Conservation (phyloP, 2,113 vertebrate genomes). For the Haemorhous mexicanus region DNA sequence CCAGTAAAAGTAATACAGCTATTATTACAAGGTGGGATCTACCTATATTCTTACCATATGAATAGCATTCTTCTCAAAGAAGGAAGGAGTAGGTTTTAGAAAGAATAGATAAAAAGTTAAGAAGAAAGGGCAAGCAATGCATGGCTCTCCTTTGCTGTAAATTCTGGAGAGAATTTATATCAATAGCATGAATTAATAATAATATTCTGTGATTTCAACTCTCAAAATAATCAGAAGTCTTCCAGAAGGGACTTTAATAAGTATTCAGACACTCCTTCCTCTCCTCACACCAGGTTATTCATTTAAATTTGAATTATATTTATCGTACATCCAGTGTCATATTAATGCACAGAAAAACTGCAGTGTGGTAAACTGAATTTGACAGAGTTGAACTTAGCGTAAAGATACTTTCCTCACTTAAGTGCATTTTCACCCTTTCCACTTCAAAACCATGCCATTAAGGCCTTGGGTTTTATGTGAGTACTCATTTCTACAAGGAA, state of each 20-base stretch:
- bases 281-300: not conserved
- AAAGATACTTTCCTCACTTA: not conserved
- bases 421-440: not conserved
- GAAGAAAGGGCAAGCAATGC: not conserved
- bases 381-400: not conserved
- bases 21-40: not conserved
- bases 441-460: not conserved
- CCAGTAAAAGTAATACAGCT: not conserved
- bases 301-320: not conserved
- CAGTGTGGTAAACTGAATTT: not conserved
- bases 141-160: not conserved
- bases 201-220: not conserved
- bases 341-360: not conserved
- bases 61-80: not conserved
- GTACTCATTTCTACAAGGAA: not conserved
- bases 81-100: rapidly evolving
- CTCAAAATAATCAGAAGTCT: not conserved
- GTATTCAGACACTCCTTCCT: not conserved
- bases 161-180: not conserved
- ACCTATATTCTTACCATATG: not conserved
- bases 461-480: not conserved
- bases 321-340: not conserved
- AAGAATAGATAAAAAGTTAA: not conserved
- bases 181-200: not conserved
- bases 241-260: not conserved